Percentiles rank a stretch among this genome's conserved stretches.
Evolutionary conservation across 1,140 invertebrate species (phyloP).

Genomic region (Orchestia grillus): DNA sequence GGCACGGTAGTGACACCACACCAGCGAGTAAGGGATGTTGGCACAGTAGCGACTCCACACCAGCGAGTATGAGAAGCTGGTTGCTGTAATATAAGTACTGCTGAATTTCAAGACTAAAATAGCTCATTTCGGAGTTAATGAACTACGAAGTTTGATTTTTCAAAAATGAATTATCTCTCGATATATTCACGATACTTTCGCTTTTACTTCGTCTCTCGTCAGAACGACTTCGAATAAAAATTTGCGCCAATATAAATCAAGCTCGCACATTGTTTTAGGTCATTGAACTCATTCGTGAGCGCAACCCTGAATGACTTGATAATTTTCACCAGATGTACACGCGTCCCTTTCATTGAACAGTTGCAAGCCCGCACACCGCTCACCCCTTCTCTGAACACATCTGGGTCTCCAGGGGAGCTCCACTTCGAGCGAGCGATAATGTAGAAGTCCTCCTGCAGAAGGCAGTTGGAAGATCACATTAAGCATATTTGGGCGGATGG

Average conservation of each 20-base stretch:
- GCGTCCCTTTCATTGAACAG: not conserved
- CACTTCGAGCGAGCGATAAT: not conserved
- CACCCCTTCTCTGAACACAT: not conserved
- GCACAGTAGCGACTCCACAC: too few species aligned
- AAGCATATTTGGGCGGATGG: conserved; percentile 41
- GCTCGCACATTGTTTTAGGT: not conserved
- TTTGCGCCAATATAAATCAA: not conserved
- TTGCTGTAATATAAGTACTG: too few species aligned
- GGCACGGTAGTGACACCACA: too few species aligned
- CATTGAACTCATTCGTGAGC: not conserved
- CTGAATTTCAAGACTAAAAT: too few species aligned
- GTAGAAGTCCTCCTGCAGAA: not conserved
- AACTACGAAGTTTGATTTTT: too few species aligned
- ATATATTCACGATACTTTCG: not conserved
- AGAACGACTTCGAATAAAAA: not conserved
- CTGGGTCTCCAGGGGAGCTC: not conserved
- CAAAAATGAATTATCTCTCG: too few species aligned
- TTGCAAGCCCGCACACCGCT: not conserved
- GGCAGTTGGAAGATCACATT: conserved; percentile 17
- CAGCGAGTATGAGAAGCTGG: too few species aligned
- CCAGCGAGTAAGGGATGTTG: too few species aligned
- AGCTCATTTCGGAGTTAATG: too few species aligned
- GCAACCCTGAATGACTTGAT: not conserved
- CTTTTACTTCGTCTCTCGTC: not conserved
- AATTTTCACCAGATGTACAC: too few species aligned